Evolutionary conservation across 2,797 vertebrate species (phyloP).

Genomic region (Acropternis orthonyx): DNA sequence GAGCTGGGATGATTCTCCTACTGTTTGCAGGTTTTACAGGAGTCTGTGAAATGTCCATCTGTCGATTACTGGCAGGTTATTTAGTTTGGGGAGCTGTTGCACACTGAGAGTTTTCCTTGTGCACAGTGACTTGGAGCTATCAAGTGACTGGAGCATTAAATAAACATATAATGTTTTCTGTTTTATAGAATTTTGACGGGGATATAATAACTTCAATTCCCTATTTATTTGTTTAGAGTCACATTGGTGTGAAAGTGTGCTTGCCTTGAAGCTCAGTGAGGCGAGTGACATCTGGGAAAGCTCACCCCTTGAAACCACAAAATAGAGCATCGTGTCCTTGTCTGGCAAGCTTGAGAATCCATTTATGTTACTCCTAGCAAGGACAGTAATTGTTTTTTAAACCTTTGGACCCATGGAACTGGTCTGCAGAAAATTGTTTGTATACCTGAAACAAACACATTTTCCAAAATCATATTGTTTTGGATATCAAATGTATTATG

Average conservation of each 20-base stretch:
- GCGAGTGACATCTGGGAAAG: conserved; percentile 34
- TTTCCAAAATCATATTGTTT: conserved; percentile 16
- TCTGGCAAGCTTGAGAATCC: conserved; percentile 29
- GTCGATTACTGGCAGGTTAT: background rate
- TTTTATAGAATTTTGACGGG: conserved; percentile 45
- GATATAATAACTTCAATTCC: conserved; percentile 29
- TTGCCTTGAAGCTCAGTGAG: conserved; percentile 35
- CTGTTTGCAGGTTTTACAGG: background rate
- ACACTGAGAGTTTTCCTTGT: background rate
- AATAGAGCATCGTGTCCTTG: conserved; percentile 10
- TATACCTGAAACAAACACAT: conserved; percentile 34
- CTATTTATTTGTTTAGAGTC: conserved; percentile 37
- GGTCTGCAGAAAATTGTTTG: conserved; percentile 13
- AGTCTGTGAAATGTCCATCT: background rate
- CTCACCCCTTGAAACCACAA: conserved; percentile 11
- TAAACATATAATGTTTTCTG: conserved; percentile 40
- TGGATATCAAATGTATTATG: background rate
- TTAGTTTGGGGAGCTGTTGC: background rate
- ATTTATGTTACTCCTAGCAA: conserved; percentile 10
- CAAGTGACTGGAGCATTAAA: conserved; percentile 17
- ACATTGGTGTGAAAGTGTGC: conserved; percentile 31
- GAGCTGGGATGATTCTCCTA: background rate
- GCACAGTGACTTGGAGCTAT: background rate
- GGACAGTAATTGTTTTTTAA: conserved; percentile 54
- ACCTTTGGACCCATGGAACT: conserved; percentile 45